phyloP scores from a whole-genome alignment of 2,113 vertebrate genomes.

The Oenanthe oenanthe region DNA sequence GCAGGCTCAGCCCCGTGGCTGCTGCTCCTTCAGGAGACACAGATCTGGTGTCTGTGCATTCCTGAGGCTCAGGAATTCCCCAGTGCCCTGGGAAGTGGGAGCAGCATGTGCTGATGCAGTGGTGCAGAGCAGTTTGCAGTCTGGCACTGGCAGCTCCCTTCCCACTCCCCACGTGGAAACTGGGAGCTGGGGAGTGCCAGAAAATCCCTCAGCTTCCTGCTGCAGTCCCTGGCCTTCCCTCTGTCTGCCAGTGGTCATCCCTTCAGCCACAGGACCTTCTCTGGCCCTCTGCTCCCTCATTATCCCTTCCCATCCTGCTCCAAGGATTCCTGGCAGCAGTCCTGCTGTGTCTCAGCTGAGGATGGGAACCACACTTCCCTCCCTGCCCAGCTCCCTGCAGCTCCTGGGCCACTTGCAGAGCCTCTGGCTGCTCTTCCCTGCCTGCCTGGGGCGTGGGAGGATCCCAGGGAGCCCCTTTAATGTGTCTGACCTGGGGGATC shows the following conservation, averaged over 20 bases:
- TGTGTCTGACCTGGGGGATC: constrained; percentile 35
- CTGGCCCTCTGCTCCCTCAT: background rate
- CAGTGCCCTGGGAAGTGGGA: background rate
- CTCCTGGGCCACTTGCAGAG: background rate
- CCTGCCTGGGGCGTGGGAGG: background rate
- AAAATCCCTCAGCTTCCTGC: background rate
- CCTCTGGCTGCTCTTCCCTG: background rate
- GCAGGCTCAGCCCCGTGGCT: background rate
- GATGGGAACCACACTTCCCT: background rate
- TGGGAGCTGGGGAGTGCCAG: background rate
- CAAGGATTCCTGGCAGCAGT: background rate
- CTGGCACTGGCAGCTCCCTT: background rate
- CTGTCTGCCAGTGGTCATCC: background rate
- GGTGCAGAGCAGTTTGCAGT: background rate
- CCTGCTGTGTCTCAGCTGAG: background rate
- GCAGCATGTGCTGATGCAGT: background rate
- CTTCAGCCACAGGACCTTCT: background rate
- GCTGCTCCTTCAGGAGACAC: background rate
- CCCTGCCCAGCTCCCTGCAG: background rate
- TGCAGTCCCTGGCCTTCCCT: background rate
- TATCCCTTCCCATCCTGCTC: background rate
- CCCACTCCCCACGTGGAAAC: background rate
- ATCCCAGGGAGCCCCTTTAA: background rate
- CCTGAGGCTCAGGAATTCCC: background rate
- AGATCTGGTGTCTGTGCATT: background rate